Percentiles rank a stretch among this genome's conserved stretches.
Conservation (phyloP, 2,888 invertebrate species). For the Lithophane ornitopus region DNA sequence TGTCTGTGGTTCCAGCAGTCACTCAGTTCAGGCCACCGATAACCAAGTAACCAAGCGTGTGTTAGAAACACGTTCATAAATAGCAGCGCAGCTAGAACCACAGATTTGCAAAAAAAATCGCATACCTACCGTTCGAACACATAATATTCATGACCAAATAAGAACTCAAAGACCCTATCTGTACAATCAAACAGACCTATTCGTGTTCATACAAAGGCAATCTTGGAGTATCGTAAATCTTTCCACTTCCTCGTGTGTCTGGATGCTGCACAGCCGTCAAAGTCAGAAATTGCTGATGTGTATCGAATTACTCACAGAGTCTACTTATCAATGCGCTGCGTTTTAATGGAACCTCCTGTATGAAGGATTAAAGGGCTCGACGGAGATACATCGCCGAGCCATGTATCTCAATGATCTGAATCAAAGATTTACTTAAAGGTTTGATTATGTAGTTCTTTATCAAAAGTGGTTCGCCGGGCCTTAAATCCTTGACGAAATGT, state of each 20-base stretch:
- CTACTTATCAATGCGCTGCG: constrained; percentile 9
- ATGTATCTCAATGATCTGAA: background rate
- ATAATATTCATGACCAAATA: background rate
- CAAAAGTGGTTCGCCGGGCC: background rate
- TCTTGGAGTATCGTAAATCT: background rate
- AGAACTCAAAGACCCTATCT: background rate
- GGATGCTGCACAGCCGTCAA: constrained; percentile 25
- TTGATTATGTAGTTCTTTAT: background rate
- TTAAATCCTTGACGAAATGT: background rate
- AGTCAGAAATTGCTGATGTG: constrained; percentile 54
- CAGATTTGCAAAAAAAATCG: background rate
- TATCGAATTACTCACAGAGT: constrained; percentile 50
- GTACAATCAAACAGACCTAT: background rate
- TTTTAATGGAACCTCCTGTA: background rate
- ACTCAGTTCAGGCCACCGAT: background rate
- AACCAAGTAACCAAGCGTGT: background rate
- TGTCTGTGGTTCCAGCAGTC: background rate
- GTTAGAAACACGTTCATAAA: background rate
- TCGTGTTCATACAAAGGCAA: constrained; percentile 21
- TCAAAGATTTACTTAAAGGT: constrained; percentile 1
- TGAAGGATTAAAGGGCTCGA: background rate
- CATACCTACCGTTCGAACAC: background rate
- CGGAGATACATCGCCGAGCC: background rate
- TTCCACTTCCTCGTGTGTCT: constrained; percentile 5
- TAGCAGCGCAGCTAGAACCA: background rate